Base-by-base conservation (phyloP, 2,888 invertebrate genomes). In the Campaea margaritaria region DNA sequence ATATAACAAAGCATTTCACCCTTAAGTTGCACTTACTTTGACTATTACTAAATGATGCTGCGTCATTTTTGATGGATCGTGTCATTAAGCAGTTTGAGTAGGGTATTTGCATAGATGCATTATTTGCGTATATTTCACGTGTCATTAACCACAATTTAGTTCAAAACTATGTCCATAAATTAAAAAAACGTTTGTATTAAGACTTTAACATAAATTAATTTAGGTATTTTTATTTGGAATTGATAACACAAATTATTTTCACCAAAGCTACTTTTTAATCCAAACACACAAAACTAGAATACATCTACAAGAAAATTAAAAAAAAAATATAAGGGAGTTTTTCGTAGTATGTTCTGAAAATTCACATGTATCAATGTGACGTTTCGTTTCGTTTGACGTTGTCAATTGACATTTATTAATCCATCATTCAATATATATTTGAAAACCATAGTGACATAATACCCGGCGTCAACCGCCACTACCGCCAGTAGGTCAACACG, bases 31-130 rank as follows among this genome's bases (percentile, higher is more conserved):
- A n/a, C n/a, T n/a, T n/a, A n/a, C 58, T 65, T 67, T 64, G 60
- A 66, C 69, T 31, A 62, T 68, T 67, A 64, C 66, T 63, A 64
- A 71, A 67, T 68, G 68, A 65, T 59, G 56, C 15, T 49, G 62
- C 60, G 9, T 51, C 14, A 51, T 62, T 69, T 72, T 66, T 68
- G 73, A 80, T 75, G 50, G 69, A 81, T 81, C 62, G 64, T 62
- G 28, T 44, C 58, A 34, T 67, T 68, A 70, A 72, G 64, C 39
- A 56, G 63, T 69, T 63, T 50, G 49, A 69, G 69, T 60, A 14
- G 50, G 14, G 39, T 53, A 71, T 78, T 75, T 77, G 74, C 75
- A 76, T 78, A 62, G 50, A 59, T 58, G 59, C 64, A 64, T 64
- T 58, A 64, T 51, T 52, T 46, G 54, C 56, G 63, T 54, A 67